Evolutionary conservation across 1,140 invertebrate species (phyloP), one percentile per base, ranked within the genome.

Genomic region (Scaptomyza montana): DNA sequence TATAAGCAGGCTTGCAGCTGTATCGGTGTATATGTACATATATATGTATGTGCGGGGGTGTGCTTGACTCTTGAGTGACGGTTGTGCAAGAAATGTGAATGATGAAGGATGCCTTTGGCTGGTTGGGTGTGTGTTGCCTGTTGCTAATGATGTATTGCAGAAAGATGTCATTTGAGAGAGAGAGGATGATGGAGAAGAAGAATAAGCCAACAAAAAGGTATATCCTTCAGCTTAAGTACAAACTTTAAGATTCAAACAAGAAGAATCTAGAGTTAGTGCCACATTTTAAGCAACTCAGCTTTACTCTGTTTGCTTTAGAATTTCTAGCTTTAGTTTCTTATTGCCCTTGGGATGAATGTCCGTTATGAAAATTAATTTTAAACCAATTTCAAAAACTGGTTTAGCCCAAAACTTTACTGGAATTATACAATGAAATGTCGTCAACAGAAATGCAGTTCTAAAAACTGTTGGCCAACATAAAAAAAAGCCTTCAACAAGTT

Each of bases 1-100:
- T 82, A 82, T 84, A 74, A 78, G 61, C 79, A 84, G 75, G 70
- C 78, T 70, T 78, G 10, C 30, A 16, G n/a, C 13, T 28, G 7
- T 41, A 6, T 30, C 9, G 12, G 7, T 45, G 10, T 49, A 10
- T 62, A 21, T 63, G 30, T 33, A n/a, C n/a, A n/a, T n/a, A n/a
- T n/a, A 30, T 30, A 33, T 41, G 12, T 59, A 16, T 49, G 43
- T 56, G 25, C 12, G 8, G 8, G 8, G 1, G 36, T 28, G 39
- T 13, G 39, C 39, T 43, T 43, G 39, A 43, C 50, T 12, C 41
- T 67, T 41, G 63, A 72, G 69, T 60, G 55, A 65, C 64, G 45
- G 41, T 30, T 43, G n/a, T 41, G 36, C 56, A 43, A 51, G 46
- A 28, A 67, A 53, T 59, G 41, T 1, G 28, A 28, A 9, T 36